A percentile compares a stretch with the other conserved stretches of the same genome.
Conservation (phyloP, 1,140 invertebrate species). For the Orussus abietinus region DNA sequence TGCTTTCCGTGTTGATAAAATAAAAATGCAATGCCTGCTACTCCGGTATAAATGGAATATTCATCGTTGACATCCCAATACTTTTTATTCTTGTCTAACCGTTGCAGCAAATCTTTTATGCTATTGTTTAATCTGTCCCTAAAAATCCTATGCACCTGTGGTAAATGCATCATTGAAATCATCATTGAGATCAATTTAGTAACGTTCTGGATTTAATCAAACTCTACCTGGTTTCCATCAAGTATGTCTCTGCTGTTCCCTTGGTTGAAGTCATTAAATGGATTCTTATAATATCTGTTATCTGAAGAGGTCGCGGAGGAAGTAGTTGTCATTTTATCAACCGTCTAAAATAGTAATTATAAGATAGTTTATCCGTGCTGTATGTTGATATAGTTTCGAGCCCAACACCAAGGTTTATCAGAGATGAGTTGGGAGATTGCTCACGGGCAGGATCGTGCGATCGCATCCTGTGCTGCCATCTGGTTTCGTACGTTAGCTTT, state of each 20-base stretch:
- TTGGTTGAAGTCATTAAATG: constrained; percentile 26
- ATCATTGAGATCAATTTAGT: constrained; percentile 14
- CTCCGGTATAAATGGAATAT: constrained; percentile 55
- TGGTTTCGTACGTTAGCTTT: too few relatives aligned
- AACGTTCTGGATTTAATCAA: too few relatives aligned
- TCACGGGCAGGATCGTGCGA: too few relatives aligned
- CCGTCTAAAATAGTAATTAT: neutral
- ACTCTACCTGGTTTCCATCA: too few relatives aligned
- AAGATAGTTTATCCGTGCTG: neutral
- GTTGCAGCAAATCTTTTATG: constrained; percentile 25
- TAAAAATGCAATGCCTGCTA: constrained; percentile 54
- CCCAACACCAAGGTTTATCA: too few relatives aligned
- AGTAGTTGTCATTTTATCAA: neutral
- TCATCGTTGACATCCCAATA: constrained; percentile 38
- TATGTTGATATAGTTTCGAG: too few relatives aligned
- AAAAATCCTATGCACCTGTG: constrained; percentile 32
- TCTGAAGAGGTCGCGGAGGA: constrained; percentile 5
- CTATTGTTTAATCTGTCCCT: constrained; percentile 20
- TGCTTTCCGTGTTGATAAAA: constrained; percentile 51
- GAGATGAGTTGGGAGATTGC: too few relatives aligned
- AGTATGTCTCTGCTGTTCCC: too few relatives aligned
- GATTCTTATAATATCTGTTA: constrained; percentile 24
- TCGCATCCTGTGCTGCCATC: too few relatives aligned
- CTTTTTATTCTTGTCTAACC: constrained; percentile 29
- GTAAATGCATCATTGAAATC: constrained; percentile 20